Conservation (phyloP, 2,888 invertebrate species). For the Apantesis nais region DNA sequence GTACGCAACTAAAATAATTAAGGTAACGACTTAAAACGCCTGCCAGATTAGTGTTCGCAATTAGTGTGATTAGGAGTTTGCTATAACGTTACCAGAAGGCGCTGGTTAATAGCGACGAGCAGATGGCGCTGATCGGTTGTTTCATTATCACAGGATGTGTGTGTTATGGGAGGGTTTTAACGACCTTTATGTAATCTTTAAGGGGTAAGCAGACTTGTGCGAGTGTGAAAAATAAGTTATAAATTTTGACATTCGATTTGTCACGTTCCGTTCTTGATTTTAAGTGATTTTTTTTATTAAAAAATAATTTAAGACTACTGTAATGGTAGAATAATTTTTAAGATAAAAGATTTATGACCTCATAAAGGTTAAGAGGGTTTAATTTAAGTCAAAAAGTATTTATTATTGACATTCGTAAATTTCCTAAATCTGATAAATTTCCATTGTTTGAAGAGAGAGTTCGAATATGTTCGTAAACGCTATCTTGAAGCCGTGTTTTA, state of each 20-base stretch:
- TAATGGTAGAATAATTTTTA: no score
- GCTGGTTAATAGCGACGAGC: slow-evolving; percentile 51
- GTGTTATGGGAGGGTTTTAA: slow-evolving; percentile 11
- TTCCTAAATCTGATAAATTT: no score
- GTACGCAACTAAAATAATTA: slow-evolving; percentile 30
- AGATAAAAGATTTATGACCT: no score
- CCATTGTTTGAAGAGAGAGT: not conserved
- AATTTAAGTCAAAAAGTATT: no score
- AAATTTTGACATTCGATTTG: no score
- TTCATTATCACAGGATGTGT: slow-evolving; percentile 49
- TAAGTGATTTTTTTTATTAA: no score
- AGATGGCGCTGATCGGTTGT: slow-evolving; percentile 56
- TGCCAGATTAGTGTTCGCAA: slow-evolving; percentile 60
- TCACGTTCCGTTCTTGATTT: no score
- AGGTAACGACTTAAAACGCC: slow-evolving; percentile 50
- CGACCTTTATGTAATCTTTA: not conserved
- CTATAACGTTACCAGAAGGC: slow-evolving; percentile 58
- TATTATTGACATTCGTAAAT: no score
- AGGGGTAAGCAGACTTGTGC: not conserved
- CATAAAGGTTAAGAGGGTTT: no score
- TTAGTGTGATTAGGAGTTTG: slow-evolving; percentile 63
- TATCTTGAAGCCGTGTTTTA: not conserved
- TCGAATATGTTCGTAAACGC: not conserved
- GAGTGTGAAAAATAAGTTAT: no score
- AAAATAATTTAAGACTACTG: no score